Conservation (phyloP, 2,888 invertebrate genomes). For the Cryptosula pallasiana region DNA sequence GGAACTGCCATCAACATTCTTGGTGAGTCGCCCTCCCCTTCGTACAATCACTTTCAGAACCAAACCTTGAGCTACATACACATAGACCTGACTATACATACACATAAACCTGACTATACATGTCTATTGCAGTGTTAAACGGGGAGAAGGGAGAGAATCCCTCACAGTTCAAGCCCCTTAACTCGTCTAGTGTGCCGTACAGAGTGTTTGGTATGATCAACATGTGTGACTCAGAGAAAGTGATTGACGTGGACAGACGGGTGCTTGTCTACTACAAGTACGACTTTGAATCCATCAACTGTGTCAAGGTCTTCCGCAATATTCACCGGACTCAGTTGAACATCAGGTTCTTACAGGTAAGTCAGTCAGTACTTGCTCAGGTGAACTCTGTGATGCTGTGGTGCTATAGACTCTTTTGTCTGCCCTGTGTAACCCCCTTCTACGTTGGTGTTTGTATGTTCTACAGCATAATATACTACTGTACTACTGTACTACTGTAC, state of each 20-base stretch:
- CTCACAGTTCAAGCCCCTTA: constrained; percentile 16
- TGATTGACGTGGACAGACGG: constrained; percentile 80
- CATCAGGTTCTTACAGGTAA: constrained; percentile 58
- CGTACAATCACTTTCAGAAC: not conserved
- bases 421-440: no score
- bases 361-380: no score
- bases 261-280: constrained; percentile 92
- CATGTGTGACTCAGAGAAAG: constrained; percentile 91
- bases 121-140: constrained; percentile 22
- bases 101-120: no score
- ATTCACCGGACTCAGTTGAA: constrained; percentile 80
- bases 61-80: no score
- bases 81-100: no score
- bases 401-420: no score
- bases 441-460: no score
- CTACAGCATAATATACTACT: no score
- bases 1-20: constrained; percentile 82
- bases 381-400: no score
- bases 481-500: no score
- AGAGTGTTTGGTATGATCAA: constrained; percentile 88
- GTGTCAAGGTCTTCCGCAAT: constrained; percentile 91
- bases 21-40: not conserved
- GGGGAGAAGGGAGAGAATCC: not conserved
- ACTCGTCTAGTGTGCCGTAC: constrained; percentile 65
- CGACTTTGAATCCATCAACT: constrained; percentile 90